These are phyloP conservation scores for Pterophyllum scalare DNA, from an alignment of 2,113 vertebrate species.

Conservation along the genomic window DNA sequence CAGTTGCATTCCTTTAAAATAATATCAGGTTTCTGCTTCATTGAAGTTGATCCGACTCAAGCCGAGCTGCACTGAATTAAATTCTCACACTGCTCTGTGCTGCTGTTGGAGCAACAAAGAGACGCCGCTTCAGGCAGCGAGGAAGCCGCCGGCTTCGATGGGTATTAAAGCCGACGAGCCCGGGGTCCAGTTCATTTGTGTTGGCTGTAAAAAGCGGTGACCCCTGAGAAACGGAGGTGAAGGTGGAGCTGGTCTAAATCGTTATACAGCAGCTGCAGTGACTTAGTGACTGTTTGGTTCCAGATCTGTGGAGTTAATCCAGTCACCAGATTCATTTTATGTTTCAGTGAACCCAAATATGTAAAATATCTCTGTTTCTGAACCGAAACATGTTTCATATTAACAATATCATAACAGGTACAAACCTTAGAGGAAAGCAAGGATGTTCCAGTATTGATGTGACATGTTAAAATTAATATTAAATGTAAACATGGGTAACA, in stretches of 20 bases:
- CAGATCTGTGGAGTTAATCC: neutral
- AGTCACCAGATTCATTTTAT: neutral
- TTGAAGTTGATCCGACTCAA: neutral
- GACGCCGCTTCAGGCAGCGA: neutral
- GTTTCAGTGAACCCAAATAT: neutral
- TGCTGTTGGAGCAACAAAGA: neutral
- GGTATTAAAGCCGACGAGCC: neutral
- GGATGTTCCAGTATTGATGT: neutral
- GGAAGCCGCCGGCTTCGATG: neutral
- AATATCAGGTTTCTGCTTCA: neutral
- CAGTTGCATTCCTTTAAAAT: neutral
- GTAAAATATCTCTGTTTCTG: neutral
- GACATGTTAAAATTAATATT: too few relatives aligned
- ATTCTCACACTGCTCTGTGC: neutral
- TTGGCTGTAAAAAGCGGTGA: constrained; percentile 16
- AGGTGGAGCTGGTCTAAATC: constrained; percentile 20
- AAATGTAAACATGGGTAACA: too few relatives aligned
- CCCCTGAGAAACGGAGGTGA: constrained; percentile 7
- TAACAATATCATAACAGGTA: neutral
- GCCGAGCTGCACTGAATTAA: neutral
- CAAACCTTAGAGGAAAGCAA: neutral
- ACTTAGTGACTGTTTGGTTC: neutral
- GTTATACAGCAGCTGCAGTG: neutral
- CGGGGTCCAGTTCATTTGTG: constrained; percentile 3
- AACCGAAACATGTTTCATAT: neutral